Evolutionary conservation across 2,797 vertebrate genomes (phyloP).

Genomic region (Molossus molossus): DNA sequence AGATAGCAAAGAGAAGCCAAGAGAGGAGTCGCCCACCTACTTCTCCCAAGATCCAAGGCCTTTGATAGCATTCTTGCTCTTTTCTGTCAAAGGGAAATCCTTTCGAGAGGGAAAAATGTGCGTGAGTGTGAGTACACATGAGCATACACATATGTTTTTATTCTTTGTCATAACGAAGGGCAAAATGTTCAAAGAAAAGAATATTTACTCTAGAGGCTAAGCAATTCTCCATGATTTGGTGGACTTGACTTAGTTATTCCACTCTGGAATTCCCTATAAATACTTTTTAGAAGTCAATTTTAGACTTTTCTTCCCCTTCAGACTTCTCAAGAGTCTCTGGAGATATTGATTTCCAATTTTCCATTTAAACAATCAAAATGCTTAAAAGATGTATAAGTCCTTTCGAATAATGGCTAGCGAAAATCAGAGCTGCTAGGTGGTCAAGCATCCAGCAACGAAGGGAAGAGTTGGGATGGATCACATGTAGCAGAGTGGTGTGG

Average conservation of each 20-base stretch:
- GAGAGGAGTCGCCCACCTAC: neutral
- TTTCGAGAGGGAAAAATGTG: neutral
- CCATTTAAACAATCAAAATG: constrained; percentile 57
- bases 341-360: constrained; percentile 37
- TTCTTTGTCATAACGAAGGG: neutral
- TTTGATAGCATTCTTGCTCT: neutral
- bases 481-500: neutral
- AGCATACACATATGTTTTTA: neutral
- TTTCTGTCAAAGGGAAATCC: neutral
- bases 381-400: constrained; percentile 43
- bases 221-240: neutral
- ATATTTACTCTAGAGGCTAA: neutral
- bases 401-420: constrained; percentile 37
- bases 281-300: constrained; percentile 61
- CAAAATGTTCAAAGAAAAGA: constrained; percentile 52
- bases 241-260: neutral
- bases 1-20: neutral
- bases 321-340: constrained; percentile 60
- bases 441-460: neutral
- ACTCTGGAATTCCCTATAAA: constrained; percentile 41
- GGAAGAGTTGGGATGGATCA: neutral
- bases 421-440: neutral
- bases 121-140: neutral
- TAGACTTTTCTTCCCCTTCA: neutral
- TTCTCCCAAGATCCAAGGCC: neutral